Percentiles rank a stretch among this genome's conserved stretches.
Conservation (phyloP, 2,888 invertebrate genomes). For the Cantharis rustica region DNA sequence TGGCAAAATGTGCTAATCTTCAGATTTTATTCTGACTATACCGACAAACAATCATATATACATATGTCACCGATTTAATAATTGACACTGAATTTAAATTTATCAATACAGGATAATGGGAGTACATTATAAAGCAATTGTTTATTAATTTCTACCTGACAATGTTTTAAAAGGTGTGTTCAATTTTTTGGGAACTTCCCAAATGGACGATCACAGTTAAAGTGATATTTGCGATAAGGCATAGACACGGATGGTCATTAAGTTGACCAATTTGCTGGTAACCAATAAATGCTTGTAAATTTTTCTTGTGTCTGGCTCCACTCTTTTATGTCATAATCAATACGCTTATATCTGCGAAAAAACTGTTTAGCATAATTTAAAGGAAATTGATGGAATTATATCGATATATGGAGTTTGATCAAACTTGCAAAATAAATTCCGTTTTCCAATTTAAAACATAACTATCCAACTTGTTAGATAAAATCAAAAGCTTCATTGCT, state of each 20-base stretch:
- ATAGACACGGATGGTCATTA: too few species aligned
- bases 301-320: neutral
- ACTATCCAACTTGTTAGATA: neutral
- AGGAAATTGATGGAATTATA: too few species aligned
- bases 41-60: neutral
- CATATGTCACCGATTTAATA: neutral
- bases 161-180: neutral
- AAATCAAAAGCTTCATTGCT: neutral
- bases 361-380: too few species aligned
- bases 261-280: too few species aligned
- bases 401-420: neutral
- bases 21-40: neutral
- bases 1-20: neutral
- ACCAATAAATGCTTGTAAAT: neutral
- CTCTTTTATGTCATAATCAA: too few species aligned
- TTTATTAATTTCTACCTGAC: neutral
- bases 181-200: neutral
- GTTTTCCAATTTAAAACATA: neutral
- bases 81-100: neutral
- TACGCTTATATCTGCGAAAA: too few species aligned
- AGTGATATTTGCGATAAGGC: neutral
- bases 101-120: neutral
- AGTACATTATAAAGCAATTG: neutral
- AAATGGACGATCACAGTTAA: neutral
- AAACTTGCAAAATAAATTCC: neutral